Evolutionary conservation across 1,140 invertebrate genomes (phyloP).

Genomic region (Lucilia cuprina): DNA sequence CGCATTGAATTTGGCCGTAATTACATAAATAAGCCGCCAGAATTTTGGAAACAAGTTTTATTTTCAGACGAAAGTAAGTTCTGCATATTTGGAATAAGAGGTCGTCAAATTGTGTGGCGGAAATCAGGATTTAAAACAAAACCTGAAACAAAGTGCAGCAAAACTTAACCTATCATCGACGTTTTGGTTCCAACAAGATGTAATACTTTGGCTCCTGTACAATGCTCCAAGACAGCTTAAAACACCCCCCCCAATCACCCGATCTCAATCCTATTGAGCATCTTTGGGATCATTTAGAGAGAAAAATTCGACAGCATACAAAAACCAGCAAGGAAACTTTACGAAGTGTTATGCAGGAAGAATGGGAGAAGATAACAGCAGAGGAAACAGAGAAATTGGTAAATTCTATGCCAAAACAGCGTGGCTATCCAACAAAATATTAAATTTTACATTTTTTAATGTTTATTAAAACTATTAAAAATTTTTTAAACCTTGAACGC

Average conservation of each 20-base stretch:
- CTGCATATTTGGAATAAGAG: conserved; percentile 40
- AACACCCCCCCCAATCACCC: conserved; percentile 39
- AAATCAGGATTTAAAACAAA: conserved; percentile 38
- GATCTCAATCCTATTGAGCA: conserved; percentile 15
- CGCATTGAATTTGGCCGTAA: conserved; percentile 41
- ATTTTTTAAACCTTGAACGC: background rate
- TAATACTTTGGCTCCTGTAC: conserved; percentile 43
- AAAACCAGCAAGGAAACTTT: conserved; percentile 9
- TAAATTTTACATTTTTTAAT: background rate
- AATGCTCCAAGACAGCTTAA: conserved; percentile 42
- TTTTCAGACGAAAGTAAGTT: conserved; percentile 51
- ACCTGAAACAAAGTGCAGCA: conserved; percentile 43
- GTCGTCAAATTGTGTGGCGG: conserved; percentile 29
- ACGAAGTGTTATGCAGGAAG: conserved; percentile 3
- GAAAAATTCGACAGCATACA: conserved; percentile 1
- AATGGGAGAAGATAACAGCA: conserved; percentile 11
- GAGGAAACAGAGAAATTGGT: conserved; percentile 10
- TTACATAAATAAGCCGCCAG: conserved; percentile 31
- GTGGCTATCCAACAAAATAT: conserved; percentile 27
- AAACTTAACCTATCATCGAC: conserved; percentile 38
- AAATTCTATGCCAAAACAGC: conserved; percentile 30
- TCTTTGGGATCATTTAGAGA: conserved; percentile 23
- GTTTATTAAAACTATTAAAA: background rate
- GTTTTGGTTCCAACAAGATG: conserved; percentile 40
- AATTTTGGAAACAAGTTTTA: conserved; percentile 43